Evolutionary conservation across 2,888 invertebrate species (phyloP).

Genomic region (Agrochola circellaris): DNA sequence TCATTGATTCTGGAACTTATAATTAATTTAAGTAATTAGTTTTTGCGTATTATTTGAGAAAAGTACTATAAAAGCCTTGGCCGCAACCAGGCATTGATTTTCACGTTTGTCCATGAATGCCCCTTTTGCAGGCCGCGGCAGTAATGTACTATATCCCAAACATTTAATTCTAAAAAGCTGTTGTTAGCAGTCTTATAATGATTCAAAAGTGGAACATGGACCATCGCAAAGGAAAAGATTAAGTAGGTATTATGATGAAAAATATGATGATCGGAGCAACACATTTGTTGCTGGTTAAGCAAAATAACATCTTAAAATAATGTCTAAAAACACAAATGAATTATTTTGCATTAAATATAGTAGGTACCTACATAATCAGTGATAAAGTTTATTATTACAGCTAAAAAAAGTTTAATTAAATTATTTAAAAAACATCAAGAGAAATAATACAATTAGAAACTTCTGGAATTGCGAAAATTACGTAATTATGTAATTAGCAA

Average conservation of each 20-base stretch:
- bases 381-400: background rate
- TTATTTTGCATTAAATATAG: background rate
- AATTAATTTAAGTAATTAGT: too few species aligned
- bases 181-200: background rate
- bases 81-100: too few species aligned
- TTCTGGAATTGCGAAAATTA: constrained; percentile 22
- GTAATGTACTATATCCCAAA: too few species aligned
- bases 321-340: background rate
- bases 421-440: background rate
- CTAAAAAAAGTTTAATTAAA: background rate
- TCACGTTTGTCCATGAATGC: too few species aligned
- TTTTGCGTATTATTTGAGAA: too few species aligned
- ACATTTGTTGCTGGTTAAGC: background rate
- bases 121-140: too few species aligned
- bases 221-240: too few species aligned
- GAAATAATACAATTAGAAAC: constrained; percentile 4
- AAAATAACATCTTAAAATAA: background rate
- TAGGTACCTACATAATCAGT: background rate
- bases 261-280: background rate
- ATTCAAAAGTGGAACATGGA: background rate
- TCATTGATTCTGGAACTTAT: too few species aligned
- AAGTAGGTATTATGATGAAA: too few species aligned
- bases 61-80: too few species aligned
- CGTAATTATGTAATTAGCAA: constrained; percentile 17
- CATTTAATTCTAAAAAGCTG: too few species aligned